phyloP scores from a whole-genome alignment of 2,113 vertebrate species.

The Hydrochoerus hydrochaeris region DNA sequence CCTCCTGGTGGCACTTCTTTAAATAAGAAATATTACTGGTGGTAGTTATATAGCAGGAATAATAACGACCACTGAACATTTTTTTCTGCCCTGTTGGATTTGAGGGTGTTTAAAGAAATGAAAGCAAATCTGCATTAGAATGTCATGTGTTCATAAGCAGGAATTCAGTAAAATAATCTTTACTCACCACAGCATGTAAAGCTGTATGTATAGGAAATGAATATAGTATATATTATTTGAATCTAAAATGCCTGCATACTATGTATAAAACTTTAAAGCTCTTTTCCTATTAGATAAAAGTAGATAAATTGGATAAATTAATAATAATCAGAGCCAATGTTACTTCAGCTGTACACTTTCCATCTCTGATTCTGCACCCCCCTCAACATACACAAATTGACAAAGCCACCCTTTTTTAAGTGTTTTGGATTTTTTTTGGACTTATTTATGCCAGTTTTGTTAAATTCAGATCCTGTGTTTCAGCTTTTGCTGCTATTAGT shows the following conservation, averaged over 20 bases:
- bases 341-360: neutral
- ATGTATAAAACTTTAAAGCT: constrained; percentile 7
- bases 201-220: constrained; percentile 11
- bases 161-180: constrained; percentile 59
- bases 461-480: neutral
- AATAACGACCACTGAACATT: constrained; percentile 58
- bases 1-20: constrained; percentile 53
- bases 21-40: constrained; percentile 31
- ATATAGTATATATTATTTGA: constrained; percentile 27
- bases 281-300: constrained; percentile 32
- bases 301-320: constrained; percentile 60
- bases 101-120: constrained; percentile 45
- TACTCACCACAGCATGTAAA: neutral
- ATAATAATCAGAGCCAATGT: constrained; percentile 61
- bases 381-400: neutral
- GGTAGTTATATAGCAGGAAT: constrained; percentile 52
- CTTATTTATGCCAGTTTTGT: neutral
- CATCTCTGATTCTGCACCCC: neutral
- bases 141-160: neutral
- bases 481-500: neutral
- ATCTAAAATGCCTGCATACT: constrained; percentile 48
- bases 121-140: constrained; percentile 70
- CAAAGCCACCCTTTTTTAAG: neutral
- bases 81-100: constrained; percentile 48
- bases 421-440: neutral